Conservation (phyloP, 2,888 invertebrate genomes). For the Crocallis elinguaria region DNA sequence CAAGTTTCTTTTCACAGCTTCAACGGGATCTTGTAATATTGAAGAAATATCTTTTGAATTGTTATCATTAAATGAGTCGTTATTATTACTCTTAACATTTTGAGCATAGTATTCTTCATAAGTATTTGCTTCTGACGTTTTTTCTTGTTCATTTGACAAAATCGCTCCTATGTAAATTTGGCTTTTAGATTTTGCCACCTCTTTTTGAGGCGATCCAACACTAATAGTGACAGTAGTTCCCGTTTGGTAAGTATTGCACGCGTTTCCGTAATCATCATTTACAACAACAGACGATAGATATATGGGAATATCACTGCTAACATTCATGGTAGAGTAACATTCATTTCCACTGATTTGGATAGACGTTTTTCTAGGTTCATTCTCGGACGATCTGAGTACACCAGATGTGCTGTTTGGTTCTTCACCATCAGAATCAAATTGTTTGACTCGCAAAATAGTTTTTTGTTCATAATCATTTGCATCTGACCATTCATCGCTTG, state of each 20-base stretch:
- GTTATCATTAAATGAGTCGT: slow-evolving; percentile 37
- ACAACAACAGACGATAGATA: slow-evolving; percentile 91
- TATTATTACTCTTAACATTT: slow-evolving; percentile 43
- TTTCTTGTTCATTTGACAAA: slow-evolving; percentile 58
- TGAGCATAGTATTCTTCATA: slow-evolving; percentile 76
- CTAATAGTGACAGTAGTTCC: slow-evolving; percentile 87
- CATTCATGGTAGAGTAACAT: slow-evolving; percentile 91
- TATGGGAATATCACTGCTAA: slow-evolving; percentile 87
- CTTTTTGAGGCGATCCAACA: slow-evolving; percentile 80
- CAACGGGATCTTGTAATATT: slow-evolving; percentile 89
- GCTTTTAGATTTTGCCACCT: slow-evolving; percentile 75
- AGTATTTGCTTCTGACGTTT: slow-evolving; percentile 59
- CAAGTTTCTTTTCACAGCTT: slow-evolving; percentile 89
- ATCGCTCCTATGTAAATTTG: slow-evolving; percentile 80
- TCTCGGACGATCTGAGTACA: slow-evolving; percentile 58
- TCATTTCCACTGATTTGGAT: slow-evolving; percentile 90
- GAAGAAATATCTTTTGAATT: slow-evolving; percentile 75
- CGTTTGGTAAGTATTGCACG: slow-evolving; percentile 77
- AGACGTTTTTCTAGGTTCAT: slow-evolving; percentile 86
- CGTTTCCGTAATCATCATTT: slow-evolving; percentile 81
- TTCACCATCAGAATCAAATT: slow-evolving; percentile 80
- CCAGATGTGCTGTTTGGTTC: slow-evolving; percentile 52
- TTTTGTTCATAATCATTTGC: slow-evolving; percentile 78
- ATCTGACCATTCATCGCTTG: slow-evolving; percentile 82
- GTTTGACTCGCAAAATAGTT: slow-evolving; percentile 73